Base-by-base conservation (phyloP, 2,888 invertebrate genomes). In the Rosalia funebris region DNA sequence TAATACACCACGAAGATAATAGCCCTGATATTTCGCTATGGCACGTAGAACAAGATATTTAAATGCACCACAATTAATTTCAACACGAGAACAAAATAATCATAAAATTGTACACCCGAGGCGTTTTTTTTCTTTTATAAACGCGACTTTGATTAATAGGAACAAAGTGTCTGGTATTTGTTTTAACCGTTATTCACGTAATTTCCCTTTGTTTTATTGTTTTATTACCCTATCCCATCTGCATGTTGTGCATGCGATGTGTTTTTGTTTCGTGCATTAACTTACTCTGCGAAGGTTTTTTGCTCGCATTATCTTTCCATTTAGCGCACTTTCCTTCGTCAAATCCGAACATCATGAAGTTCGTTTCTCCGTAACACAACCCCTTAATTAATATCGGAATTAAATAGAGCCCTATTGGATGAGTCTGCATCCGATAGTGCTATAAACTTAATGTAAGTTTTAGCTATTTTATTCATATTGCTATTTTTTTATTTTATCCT, bases 131-230 rank as follows among this genome's bases (percentile, higher is more conserved):
- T 62, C 48, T 34, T 53, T 39, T 39, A 31, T 46, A 53, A 62
- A 60, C 41, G 45, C 48, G 67, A 69, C 69, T 48, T 63, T 68
- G 69, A 69, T 68, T 58, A 64, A 69, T 68, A 60, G 55, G 52
- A 55, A 61, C 61, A 53, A 63, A 67, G 62, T 62, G 66, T 61
- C 58, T 47, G 66, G 55, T 62, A 66, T 66, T 68, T 66, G 60
- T 61, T 61, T 48, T 41, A 42, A 59, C 57, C 53, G 52, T 52
- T 48, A 37, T 61, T 46, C 61, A 57, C 57, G 59, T 61, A 57
- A 63, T 57, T 59, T 54, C 42, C 45, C 58, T 52, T 52, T 45
- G 50, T 42, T 52, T 47, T 31, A 60, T 55, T 55, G 50, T 60
- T 55, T 45, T 52, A 50, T 56, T 60, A 44, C 32, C 46, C 57